Evolutionary conservation across 2,888 invertebrate genomes (phyloP), one percentile per base, ranked within the genome.

Genomic region (Ichneumoninae sp.): DNA sequence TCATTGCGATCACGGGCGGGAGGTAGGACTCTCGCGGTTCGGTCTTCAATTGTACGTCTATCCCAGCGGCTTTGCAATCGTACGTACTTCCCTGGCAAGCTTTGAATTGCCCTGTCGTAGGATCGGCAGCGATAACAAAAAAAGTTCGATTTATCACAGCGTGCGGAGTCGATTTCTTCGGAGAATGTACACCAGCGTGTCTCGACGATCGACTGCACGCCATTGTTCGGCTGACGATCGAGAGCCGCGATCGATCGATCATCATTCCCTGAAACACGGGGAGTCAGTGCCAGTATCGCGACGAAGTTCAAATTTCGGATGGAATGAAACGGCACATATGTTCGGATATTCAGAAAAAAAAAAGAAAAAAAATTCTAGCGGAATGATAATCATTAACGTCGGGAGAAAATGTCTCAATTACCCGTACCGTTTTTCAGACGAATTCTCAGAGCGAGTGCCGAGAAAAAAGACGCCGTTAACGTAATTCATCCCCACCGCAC

Each of bases 1-100:
- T 87, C 87, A 88, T 89, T 88, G 89, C 85, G 87, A 86, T 86
- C 85, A 68, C 86, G 85, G 88, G 89, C 87, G 83, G 88, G 89
- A 87, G 89, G 89, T 90, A 89, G 85, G 70, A 87, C 84, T 82
- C 84, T 74, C 50, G 44, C 54, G 63, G 69, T 36, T 65, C 75
- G 52, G 52, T 79, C 63, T 68, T 33, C 36, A 66, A 54, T 66
- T 44, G 66, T 76, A 73, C 54, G 52, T 19, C 19, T 65, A 30
- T 50, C 50, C 26, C 5, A 63, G 30, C 3, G 63, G 74, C 75
- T 75, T 26, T n/a, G 74, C 57, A 30, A 65, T 71, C 63, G n/a
- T 13, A 52, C 63, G 47, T 36, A 54, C 8, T 54, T 60, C 52
- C 54, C 70, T 60, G 69, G 80, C 75, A 74, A 81, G 73, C 73